Base-by-base conservation (phyloP, 92 coral and sea anemone genomes). In the Micromussa lordhowensis region DNA sequence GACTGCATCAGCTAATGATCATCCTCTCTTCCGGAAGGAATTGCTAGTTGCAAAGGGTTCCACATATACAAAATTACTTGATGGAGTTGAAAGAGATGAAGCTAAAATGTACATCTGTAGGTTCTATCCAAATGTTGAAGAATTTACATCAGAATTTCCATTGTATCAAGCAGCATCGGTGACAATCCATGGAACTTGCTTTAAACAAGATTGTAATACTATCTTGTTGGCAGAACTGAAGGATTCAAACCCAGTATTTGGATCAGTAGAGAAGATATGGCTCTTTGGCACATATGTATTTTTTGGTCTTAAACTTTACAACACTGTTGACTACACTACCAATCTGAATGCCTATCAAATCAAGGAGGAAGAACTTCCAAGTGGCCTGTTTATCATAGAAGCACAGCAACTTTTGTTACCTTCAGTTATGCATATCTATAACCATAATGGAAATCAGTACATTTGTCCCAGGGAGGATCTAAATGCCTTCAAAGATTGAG, bases 21-120 rank as follows among this genome's bases (percentile, higher is more conserved):
- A 84, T 26, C 81, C 72, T 32, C 79, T 84, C 55, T 84, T 53
- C 14, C 22, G 49, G n/a, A 55, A 28, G 17, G 87, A 70, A 9
- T 4, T 58, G 11, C 35, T 0, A 1, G 2, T 70, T 26, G 36
- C 18, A 11, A 48, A 28, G 49, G 72, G 73, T 2, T 80, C 83
- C 7, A 63, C 59, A 1, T 61, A 36, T 14, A 9, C 24, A 34
- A 80, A 32, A 18, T 57, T 22, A 8, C 74, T 35, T 17, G 34
- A 36, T 61, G 34, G 26, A 35, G 18, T 0, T 32, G 73, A 80
- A 22, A 61, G 54, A 61, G 22, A 4, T 34, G 22, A 0, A 12
- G 73, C 59, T 22, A 8, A 64, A 2, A 1, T 16, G 4, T 36
- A 7, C 7, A 64, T 81, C 22, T 4, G 1, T 22, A 63, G 84